A percentile compares a stretch with the other conserved stretches of the same genome.
Conservation (phyloP, 2,888 invertebrate genomes). For the Agrochola lota region DNA sequence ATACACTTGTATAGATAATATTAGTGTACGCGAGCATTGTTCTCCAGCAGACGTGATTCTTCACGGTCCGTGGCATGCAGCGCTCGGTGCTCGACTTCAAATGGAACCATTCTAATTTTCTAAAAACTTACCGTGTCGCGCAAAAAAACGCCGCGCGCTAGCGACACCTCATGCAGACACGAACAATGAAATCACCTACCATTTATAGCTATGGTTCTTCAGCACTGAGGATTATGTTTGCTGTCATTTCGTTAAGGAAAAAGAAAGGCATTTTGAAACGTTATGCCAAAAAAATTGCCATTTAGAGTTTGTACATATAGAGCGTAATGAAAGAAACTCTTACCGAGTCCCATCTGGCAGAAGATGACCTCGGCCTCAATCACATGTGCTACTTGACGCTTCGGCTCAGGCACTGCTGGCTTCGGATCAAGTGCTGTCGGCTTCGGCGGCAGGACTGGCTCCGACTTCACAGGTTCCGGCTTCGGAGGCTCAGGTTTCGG, state of each 20-base stretch:
- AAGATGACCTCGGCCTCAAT: slow-evolving; percentile 93
- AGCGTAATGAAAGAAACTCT: slow-evolving; percentile 70
- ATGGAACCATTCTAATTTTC: slow-evolving; percentile 59
- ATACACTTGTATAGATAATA: slow-evolving; percentile 39
- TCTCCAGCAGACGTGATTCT: slow-evolving; percentile 74
- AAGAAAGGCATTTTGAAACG: background rate
- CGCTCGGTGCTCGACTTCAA: slow-evolving; percentile 61
- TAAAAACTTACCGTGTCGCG: slow-evolving; percentile 61
- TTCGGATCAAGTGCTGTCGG: slow-evolving; percentile 69
- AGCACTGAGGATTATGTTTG: slow-evolving; percentile 11
- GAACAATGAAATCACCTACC: slow-evolving; percentile 56
- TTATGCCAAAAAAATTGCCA: background rate
- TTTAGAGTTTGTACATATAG: background rate
- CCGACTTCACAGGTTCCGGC: slow-evolving; percentile 59
- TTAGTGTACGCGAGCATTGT: slow-evolving; percentile 65
- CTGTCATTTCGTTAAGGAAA: background rate
- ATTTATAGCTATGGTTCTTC: slow-evolving; percentile 38
- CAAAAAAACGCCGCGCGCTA: slow-evolving; percentile 66
- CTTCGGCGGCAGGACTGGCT: slow-evolving; percentile 64
- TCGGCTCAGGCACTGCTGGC: slow-evolving; percentile 70
- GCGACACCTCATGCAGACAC: slow-evolving; percentile 50
- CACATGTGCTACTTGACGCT: slow-evolving; percentile 85
- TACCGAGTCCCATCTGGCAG: slow-evolving; percentile 93
- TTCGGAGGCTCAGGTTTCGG: slow-evolving; percentile 68
- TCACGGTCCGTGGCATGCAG: slow-evolving; percentile 72